phyloP scores from a whole-genome alignment of 2,888 invertebrate species.

The Leptothorax acervorum region DNA sequence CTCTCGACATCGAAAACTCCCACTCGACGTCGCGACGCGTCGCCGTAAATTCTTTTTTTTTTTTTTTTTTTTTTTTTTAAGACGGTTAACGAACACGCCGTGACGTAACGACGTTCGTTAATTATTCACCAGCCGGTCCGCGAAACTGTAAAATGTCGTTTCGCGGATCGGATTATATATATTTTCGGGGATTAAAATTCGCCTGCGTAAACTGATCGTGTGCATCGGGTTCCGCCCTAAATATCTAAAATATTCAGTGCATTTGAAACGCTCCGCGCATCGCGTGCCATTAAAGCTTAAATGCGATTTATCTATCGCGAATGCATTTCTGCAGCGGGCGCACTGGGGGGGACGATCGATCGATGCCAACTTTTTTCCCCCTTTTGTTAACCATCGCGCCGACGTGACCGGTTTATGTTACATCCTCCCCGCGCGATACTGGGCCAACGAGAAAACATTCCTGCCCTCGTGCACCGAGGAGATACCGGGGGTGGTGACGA shows the following conservation, averaged over 20 bases:
- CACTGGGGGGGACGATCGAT: slow-evolving; percentile 22
- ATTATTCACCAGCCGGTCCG: slow-evolving; percentile 71
- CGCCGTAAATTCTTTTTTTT: slow-evolving; percentile 51
- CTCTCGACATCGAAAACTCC: background rate
- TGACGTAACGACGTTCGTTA: slow-evolving; percentile 69
- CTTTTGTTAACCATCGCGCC: slow-evolving; percentile 11
- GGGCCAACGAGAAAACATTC: slow-evolving; percentile 47
- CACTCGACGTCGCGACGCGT: background rate
- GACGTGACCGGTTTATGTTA: slow-evolving; percentile 45
- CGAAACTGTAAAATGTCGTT: slow-evolving; percentile 45
- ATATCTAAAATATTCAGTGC: slow-evolving; percentile 11
- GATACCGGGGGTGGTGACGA: background rate
- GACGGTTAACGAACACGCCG: slow-evolving; percentile 71
- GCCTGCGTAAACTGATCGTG: background rate
- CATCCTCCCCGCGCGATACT: slow-evolving; percentile 21
- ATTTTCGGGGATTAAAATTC: slow-evolving; percentile 16
- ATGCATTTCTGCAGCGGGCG: slow-evolving; percentile 20
- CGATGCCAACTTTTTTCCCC: slow-evolving; percentile 23
- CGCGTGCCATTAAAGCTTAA: slow-evolving; percentile 26
- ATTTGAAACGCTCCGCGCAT: slow-evolving; percentile 11
- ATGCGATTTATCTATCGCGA: slow-evolving; percentile 27
- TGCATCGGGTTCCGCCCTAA: background rate
- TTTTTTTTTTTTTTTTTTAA: slow-evolving; percentile 67
- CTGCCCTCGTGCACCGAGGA: background rate
- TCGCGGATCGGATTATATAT: background rate